phyloP scores from a whole-genome alignment of 2,797 vertebrate species.

The Lerista edwardsae region DNA sequence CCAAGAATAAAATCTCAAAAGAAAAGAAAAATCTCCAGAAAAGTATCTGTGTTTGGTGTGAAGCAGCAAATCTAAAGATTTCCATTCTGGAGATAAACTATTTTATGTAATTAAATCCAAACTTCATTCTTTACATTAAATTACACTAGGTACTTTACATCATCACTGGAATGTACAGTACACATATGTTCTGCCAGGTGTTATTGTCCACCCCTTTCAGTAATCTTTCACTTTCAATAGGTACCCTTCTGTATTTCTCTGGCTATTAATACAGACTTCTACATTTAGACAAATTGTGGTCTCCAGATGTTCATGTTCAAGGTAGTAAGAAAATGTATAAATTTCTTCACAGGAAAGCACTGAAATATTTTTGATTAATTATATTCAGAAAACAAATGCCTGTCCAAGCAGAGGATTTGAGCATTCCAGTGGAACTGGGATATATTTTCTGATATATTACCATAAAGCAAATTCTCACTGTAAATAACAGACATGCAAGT shows the following conservation, averaged over 20 bases:
- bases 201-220: neutral
- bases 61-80: neutral
- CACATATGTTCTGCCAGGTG: accelerated
- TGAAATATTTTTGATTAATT: neutral
- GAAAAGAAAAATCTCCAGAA: neutral
- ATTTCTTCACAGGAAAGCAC: neutral
- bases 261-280: neutral
- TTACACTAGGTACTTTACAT: neutral
- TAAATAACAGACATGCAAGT: neutral
- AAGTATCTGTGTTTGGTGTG: neutral
- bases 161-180: too few relatives aligned
- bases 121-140: accelerated
- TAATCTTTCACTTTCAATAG: neutral
- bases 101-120: neutral
- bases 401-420: neutral
- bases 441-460: neutral
- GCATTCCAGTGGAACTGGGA: too few relatives aligned
- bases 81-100: neutral
- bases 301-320: neutral
- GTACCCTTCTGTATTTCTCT: neutral
- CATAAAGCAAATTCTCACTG: neutral
- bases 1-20: neutral
- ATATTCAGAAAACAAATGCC: neutral
- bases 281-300: neutral
- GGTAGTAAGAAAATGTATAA: neutral